Evolutionary conservation across 1,140 invertebrate genomes (phyloP).

Genomic region (Oedothorax gibbosus): DNA sequence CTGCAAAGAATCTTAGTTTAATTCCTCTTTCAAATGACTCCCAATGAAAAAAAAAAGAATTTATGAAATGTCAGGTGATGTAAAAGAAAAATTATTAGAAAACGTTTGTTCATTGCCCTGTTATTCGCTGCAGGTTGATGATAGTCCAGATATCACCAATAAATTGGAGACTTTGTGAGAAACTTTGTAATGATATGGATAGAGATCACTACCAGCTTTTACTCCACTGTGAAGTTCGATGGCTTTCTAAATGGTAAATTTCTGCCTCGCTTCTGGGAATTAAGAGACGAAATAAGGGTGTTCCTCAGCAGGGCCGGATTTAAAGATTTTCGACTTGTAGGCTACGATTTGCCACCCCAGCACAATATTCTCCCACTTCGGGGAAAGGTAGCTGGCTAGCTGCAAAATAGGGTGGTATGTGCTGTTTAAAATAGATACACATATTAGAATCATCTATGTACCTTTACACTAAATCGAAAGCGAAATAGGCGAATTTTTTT

Average conservation of each 20-base stretch:
- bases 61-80: not conserved
- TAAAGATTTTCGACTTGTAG: too few relatives aligned
- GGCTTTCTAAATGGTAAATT: conserved; percentile 9
- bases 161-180: conserved; percentile 23
- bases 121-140: conserved; percentile 44
- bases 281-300: not conserved
- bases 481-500: too few relatives aligned
- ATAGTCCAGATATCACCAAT: conserved; percentile 19
- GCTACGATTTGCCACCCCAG: too few relatives aligned
- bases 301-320: too few relatives aligned
- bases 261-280: conserved; percentile 2
- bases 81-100: conserved; percentile 33
- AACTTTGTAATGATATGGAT: conserved; percentile 52
- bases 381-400: too few relatives aligned
- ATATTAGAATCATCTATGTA: too few relatives aligned
- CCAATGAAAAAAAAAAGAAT: too few relatives aligned
- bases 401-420: too few relatives aligned
- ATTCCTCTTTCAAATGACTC: conserved; percentile 12
- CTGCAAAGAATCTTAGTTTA: conserved; percentile 61
- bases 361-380: too few relatives aligned
- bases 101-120: conserved; percentile 6
- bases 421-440: too few relatives aligned
- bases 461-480: too few relatives aligned
- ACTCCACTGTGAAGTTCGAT: not conserved
- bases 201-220: not conserved